These are phyloP conservation scores for Hirtodrosophila histrioides DNA, from an alignment of 2,888 invertebrate species.

Conservation along the genomic window DNA sequence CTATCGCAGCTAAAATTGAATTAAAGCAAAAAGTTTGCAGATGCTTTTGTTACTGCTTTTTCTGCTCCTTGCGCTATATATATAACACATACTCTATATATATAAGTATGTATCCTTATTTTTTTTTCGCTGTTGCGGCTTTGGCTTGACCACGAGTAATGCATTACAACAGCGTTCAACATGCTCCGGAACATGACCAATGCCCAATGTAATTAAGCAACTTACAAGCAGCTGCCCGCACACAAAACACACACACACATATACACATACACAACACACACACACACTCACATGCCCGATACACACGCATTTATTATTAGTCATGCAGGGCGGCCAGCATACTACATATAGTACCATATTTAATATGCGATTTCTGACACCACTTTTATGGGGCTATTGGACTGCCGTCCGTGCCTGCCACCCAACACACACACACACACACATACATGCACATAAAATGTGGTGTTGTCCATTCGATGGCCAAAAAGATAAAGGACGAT, in stretches of 20 bases:
- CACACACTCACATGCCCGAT: slow-evolving; percentile 8
- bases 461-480: slow-evolving; percentile 54
- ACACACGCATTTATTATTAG: slow-evolving; percentile 57
- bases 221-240: slow-evolving; percentile 58
- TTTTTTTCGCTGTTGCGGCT: slow-evolving; percentile 33
- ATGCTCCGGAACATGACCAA: slow-evolving; percentile 48
- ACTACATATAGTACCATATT: slow-evolving; percentile 58
- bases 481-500: slow-evolving; percentile 57
- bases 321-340: slow-evolving; percentile 35
- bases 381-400: slow-evolving; percentile 51
- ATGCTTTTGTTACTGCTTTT: slow-evolving; percentile 23
- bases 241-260: slow-evolving; percentile 12
- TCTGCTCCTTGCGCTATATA: slow-evolving; percentile 1
- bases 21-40: slow-evolving; percentile 63
- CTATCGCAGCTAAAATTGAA: slow-evolving; percentile 72
- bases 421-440: not conserved
- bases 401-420: not conserved
- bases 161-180: slow-evolving; percentile 68
- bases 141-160: slow-evolving; percentile 66
- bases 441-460: slow-evolving; percentile 48
- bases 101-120: not conserved
- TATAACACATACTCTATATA: not conserved
- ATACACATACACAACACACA: slow-evolving; percentile 13
- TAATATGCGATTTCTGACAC: slow-evolving; percentile 75
- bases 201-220: slow-evolving; percentile 73